These are phyloP conservation scores for Pyrgus malvae DNA, from an alignment of 2,888 invertebrate genomes.

Conservation along the genomic window DNA sequence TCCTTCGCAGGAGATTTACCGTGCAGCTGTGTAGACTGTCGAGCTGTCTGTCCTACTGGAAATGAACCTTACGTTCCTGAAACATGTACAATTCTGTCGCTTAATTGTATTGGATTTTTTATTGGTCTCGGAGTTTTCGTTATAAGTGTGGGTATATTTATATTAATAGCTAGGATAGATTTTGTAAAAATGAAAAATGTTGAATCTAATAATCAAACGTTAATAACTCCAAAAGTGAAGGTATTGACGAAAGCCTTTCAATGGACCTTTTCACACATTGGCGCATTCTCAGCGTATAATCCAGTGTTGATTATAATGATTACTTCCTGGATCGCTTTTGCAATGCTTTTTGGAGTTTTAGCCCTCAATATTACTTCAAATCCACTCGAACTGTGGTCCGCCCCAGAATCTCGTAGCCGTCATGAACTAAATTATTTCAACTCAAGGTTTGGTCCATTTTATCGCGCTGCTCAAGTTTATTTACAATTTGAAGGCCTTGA, in stretches of 20 bases:
- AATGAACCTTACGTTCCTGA: conserved; percentile 63
- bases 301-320: conserved; percentile 84
- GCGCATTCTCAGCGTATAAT: conserved; percentile 84
- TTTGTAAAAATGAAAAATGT: conserved; percentile 37
- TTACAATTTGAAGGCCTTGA: conserved; percentile 84
- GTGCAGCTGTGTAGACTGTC: conserved; percentile 91
- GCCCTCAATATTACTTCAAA: conserved; percentile 89
- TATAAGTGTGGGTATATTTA: conserved; percentile 57
- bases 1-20: conserved; percentile 77
- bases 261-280: conserved; percentile 55
- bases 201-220: conserved; percentile 29
- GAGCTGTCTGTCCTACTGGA: conserved; percentile 81
- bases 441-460: conserved; percentile 92
- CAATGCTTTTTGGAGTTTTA: conserved; percentile 85
- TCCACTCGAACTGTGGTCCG: conserved; percentile 97
- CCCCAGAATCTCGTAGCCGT: conserved; percentile 89
- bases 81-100: conserved; percentile 79
- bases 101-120: conserved; percentile 85
- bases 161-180: conserved; percentile 39
- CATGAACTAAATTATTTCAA: conserved; percentile 94
- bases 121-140: conserved; percentile 80
- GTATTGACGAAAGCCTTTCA: conserved; percentile 51
- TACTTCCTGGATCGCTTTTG: conserved; percentile 81
- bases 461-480: conserved; percentile 94
- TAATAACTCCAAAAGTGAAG: conserved; percentile 38